phyloP scores from a whole-genome alignment of 2,797 vertebrate genomes.

The Lepidocolaptes lacrymiger region DNA sequence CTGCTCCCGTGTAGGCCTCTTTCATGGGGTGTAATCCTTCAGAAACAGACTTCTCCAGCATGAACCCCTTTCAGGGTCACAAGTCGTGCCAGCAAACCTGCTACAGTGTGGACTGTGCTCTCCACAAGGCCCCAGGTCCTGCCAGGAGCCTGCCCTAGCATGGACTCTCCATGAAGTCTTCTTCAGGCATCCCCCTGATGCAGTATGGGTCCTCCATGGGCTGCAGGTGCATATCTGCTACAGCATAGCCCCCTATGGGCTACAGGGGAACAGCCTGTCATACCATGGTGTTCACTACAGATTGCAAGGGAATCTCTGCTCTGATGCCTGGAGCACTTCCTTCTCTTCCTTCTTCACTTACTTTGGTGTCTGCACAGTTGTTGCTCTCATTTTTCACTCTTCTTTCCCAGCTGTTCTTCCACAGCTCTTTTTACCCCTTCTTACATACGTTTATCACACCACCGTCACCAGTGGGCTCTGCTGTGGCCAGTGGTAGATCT shows the following conservation, averaged over 20 bases:
- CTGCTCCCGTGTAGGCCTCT: background rate
- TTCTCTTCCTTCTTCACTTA: background rate
- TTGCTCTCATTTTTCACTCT: background rate
- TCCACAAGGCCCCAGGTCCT: background rate
- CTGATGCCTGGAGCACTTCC: background rate
- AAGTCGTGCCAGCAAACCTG: background rate
- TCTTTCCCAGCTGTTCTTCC: background rate
- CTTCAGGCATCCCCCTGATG: background rate
- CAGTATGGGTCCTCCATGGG: background rate
- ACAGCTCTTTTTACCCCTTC: background rate
- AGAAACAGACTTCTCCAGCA: background rate
- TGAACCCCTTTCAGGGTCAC: too few relatives aligned
- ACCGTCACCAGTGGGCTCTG: background rate
- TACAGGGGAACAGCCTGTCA: background rate
- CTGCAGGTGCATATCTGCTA: background rate
- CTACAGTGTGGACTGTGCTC: background rate
- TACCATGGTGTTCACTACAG: accelerated
- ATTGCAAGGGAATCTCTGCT: background rate
- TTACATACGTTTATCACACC: too few relatives aligned
- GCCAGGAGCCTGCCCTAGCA: background rate
- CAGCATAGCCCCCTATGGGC: too few relatives aligned
- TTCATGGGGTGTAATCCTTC: background rate
- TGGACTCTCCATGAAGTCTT: background rate
- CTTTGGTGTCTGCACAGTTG: background rate
- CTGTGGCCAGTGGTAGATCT: background rate